Evolutionary conservation across 2,888 invertebrate species (phyloP), one percentile per base, ranked within the genome.

Genomic region (Julus scanicus): DNA sequence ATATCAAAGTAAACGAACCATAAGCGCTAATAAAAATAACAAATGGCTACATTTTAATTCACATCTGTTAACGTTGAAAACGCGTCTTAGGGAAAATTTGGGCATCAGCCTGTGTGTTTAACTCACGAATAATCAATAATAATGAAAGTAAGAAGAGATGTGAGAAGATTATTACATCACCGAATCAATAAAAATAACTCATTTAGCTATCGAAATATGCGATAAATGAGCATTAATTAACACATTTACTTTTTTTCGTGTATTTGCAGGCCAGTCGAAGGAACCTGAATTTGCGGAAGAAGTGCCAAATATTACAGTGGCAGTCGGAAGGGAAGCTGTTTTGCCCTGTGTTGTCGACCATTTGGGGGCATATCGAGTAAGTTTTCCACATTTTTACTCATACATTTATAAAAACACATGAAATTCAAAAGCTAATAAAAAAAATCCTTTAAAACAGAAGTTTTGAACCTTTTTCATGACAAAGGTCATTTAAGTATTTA

Each of bases 271-370:
- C 63, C 89, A 80, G 40, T 89, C 88, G 63, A 85, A 37, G 92
- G 89, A 88, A 89, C 97, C 97, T 89, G 94, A 95, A 91, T 97
- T 97, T 92, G 96, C 96, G 90, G 97, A 97, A 92, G 95, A 96
- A 87, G 96, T 97, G 91, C 95, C 96, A 87, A 98, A 97, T 93
- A 96, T 97, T 90, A 97, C 97, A 39, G 97, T 97, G 90, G 96
- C 96, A 84, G 95, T 96, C 88, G 97, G 97, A 48, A 94, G 96
- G 87, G 97, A 97, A 93, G 97, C 97, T 39, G 93, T 97, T 48
- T 94, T 97, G 89, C 96, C 97, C 88, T 97, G 97, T 92, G 96
- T 97, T 90, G 97, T 97, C 89, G 97, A 97, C 93, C 97, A 97
- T 93, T 94, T 97, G 89, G 94, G 95, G 91, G 95, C 94, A 90